Base-by-base conservation (phyloP, 2,797 vertebrate species). In the Brotogeris chrysoptera region DNA sequence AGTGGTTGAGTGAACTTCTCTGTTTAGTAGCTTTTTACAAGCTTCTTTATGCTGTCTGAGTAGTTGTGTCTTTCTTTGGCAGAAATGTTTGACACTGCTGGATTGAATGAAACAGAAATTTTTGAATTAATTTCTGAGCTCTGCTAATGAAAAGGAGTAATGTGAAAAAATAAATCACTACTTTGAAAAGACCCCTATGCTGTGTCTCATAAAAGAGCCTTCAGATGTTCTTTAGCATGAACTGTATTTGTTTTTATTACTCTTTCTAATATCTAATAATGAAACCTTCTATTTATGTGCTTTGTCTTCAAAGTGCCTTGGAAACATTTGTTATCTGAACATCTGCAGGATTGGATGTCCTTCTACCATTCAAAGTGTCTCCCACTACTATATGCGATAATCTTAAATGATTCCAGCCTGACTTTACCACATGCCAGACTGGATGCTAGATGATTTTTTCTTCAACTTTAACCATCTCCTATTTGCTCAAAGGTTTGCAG, bases 211-310 rank as follows among this genome's bases (percentile, higher is more conserved):
- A 82, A 94, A 95, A 88, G 30, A 74, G 6, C 55, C 39, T 94
- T 91, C 81, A 93, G 82, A 85, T 85, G 66, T 84, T 88, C 60
- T 90, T 91, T 65, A 85, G 73, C 43, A 71, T 79, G 44, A 94
- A 47, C 36, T 44, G 38, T 76, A 77, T 90, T 91, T 92, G 39
- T 69, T 96, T 96, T 95, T 92, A 92, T 85, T 92, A 46, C 52
- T 65, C 13, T 69, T 92, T 60, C 44, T 95, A 87, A 87, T 96
- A 89, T 85, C 88, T 89, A 89, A 39, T 91, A 95, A 91, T 85
- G 78, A 94, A 93, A 82, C 57, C 53, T 91, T 89, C 60, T 82
- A 80, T 95, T 94, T 93, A 82, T 81, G 60, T 87, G 49, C 65
- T 63, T 87, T 34, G 63, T 86, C 86, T 91, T 94, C 86, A 92